Base-by-base conservation (phyloP, 1,140 invertebrate species). In the Nixonia krombeini region DNA sequence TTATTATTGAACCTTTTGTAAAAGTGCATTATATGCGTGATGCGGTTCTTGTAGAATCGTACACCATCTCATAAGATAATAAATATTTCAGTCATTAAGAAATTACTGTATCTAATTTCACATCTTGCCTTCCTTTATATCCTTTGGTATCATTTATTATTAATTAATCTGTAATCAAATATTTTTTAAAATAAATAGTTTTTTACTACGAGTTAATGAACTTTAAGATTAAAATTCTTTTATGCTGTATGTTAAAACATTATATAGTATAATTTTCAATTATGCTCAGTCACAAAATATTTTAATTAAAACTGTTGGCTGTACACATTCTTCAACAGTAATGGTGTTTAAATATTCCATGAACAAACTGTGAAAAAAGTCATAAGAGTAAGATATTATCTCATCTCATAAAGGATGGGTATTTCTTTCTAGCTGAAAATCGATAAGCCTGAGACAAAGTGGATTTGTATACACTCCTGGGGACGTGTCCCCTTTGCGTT, bases 1-100 rank as follows among this genome's bases (percentile, higher is more conserved):
- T 76, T 73, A 74, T 74, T 75, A 74, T 72, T 65, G 55, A 64
- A 70, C 49, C 61, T 65, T 66, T 53, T 47, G 58, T 73, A 51
- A 62, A 70, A 62, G 52, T 64, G 68, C 56, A 68, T 61, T 63
- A 63, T 46, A 61, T 59, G 57, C 12, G 58, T 67, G 29, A 33
- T 42, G 52, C 37, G 1, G 2, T 26, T 63, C 23, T 50, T 55
- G 41, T 44, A 40, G 6, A 6, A 46, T 42, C 41, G 28, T 57
- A 38, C 63, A 71, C 68, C 55, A 58, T 63, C 57, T 51, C 63
- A 71, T 44, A 59, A 53, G 53, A 73, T 61, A 71, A 73, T 66
- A 71, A 61, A 73, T 53, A 21, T 65, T 68, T 71, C 72, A 71
- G 61, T 71, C 44, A 68, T 65, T 68, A 42, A 63, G 10, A 9